Evolutionary conservation across 2,888 invertebrate genomes (phyloP).

Genomic region (Camponotus fellah): DNA sequence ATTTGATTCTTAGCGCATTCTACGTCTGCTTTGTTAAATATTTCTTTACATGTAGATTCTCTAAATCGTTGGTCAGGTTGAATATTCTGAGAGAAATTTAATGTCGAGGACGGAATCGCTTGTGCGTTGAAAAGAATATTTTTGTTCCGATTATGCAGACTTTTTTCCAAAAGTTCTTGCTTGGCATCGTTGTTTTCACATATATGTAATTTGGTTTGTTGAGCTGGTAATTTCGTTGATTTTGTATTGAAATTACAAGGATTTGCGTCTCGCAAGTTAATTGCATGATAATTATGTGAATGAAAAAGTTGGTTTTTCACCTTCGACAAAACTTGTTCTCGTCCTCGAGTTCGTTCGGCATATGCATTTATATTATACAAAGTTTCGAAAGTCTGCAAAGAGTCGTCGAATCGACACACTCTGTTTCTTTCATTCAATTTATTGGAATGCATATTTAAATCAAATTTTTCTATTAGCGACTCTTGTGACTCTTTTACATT

Average conservation of each 20-base stretch:
- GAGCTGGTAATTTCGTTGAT: neutral
- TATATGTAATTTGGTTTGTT: neutral
- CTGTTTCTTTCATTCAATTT: neutral
- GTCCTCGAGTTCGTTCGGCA: neutral
- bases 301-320: neutral
- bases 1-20: neutral
- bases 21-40: neutral
- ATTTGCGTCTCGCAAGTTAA: neutral
- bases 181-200: neutral
- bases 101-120: neutral
- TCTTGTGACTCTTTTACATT: constrained; percentile 17
- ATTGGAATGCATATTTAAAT: neutral
- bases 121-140: neutral
- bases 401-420: neutral
- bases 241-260: constrained; percentile 11
- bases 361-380: neutral
- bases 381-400: neutral
- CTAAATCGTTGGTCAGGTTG: neutral
- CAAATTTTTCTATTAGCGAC: neutral
- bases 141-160: neutral
- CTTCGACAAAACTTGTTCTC: neutral
- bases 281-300: neutral
- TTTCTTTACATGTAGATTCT: neutral
- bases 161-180: neutral
- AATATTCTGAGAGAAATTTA: neutral